Evolutionary conservation across 2,797 vertebrate species (phyloP).

Genomic region (Sitta carolinensis): DNA sequence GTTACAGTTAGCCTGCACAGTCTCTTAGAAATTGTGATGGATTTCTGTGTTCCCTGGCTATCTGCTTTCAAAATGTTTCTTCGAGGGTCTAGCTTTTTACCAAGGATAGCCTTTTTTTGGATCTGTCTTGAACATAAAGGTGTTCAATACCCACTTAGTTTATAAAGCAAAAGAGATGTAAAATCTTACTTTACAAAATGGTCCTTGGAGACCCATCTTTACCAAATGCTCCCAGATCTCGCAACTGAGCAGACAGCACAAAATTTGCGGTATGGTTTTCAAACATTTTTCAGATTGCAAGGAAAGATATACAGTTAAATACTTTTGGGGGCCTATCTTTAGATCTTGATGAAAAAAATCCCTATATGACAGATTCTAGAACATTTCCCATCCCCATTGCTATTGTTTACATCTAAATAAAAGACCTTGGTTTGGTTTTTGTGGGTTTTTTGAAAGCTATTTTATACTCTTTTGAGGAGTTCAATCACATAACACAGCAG

Average conservation of each 20-base stretch:
- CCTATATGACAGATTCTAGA: neutral
- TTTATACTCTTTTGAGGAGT: neutral
- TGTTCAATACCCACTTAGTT: neutral
- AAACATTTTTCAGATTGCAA: neutral
- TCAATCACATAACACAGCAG: neutral
- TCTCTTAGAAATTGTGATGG: neutral
- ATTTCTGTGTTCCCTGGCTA: neutral
- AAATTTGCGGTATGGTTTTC: neutral
- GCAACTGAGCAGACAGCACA: neutral
- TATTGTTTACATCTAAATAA: neutral
- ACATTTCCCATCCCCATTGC: neutral
- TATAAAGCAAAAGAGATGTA: neutral
- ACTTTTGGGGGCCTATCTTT: accelerated
- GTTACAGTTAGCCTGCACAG: neutral
- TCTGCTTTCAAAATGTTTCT: neutral
- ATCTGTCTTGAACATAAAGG: neutral
- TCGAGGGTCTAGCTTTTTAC: neutral
- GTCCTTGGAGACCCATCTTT: neutral
- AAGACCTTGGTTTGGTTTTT: neutral
- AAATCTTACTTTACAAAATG: neutral
- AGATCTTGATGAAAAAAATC: neutral
- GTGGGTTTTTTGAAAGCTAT: neutral
- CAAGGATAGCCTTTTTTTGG: neutral
- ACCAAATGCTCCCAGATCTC: neutral
- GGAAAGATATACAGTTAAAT: neutral